Evolutionary conservation across 2,113 vertebrate genomes (phyloP), one percentile per base, ranked within the genome.

Genomic region (Tychaedon coryphoeus): DNA sequence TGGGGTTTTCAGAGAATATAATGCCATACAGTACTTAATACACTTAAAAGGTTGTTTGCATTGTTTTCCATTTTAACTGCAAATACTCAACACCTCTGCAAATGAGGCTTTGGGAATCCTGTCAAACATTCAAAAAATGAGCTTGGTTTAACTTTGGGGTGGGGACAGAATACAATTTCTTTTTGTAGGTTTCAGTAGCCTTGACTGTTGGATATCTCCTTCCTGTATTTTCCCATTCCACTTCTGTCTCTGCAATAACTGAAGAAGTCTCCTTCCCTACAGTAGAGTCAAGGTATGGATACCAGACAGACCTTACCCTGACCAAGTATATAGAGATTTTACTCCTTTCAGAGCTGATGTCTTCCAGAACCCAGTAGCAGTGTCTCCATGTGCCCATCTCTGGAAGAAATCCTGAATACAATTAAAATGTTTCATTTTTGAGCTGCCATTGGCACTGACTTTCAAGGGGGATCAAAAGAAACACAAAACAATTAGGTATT

Each of bases 1-100:
- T 4, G 2, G 2, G 0, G 1, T 71, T 86, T 71, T 67, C 15
- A 43, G n/a, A 72, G 7, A 64, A 60, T 34, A 45, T 12, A 54
- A 17, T 14, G 22, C 2, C 4, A 34, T 24, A 10, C 14, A 79
- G 2, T 15, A 77, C 7, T 67, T 42, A 51, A 31, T 2, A 45
- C 1, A 42, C 40, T 65, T 45, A 58, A 86, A 78, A 47, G 4
- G 25, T 14, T 58, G 18, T 5, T 90, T 65, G 24, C 0, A 0
- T 28, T 61, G 2, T 5, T 80, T 94, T 80, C 58, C 5, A 29
- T 57, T 84, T 57, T 62, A 78, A 28, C 8, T 66, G 25, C 34
- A 76, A 90, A 18, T 12, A 57, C 25, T 54, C n/a, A 66, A 24
- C 7, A 33, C 3, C 83, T 51, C 33, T 57, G 16, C 14, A 69